Evolutionary conservation across 2,113 vertebrate genomes (phyloP), one percentile per base, ranked within the genome.

Genomic region (Sylvietta virens): DNA sequence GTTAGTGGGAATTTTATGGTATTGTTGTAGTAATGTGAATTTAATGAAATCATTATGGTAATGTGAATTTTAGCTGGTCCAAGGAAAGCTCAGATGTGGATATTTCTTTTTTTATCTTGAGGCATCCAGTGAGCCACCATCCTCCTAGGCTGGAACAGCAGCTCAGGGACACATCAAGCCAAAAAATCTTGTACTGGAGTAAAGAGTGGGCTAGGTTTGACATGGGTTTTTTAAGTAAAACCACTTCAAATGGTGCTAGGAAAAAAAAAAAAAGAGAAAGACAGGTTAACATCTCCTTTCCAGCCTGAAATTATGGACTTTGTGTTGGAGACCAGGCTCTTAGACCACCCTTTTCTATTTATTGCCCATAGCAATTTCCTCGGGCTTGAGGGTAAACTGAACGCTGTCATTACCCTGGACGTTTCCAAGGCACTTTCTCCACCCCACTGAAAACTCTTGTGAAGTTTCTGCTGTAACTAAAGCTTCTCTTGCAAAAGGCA

Each of bases 321-420:
- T 33, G 58, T 7, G 3, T 47, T 61, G 51, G 33, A 45, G 28
- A 47, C 26, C 53, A 60, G 71, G 39, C 30, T 42, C 47, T 23
- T 81, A 86, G 76, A n/a, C 73, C 57, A 76, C 30, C 47, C 23
- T 57, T 62, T 90, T 72, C 94, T 96, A 93, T 95, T 95, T 97
- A 88, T 92, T 2, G 14, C 24, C 56, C 54, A 16, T 48, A 81
- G 91, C 70, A 95, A 95, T 97, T 96, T 96, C 39, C 54, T 57
- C 1, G 5, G 57, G 74, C n/a, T 35, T 35, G 50, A 58, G 87
- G 58, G 33, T 6, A 50, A 84, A 27, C 23, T 60, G 61, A 82
- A 54, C 22, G 6, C 35, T 93, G n/a, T 90, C 82, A 96, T 96
- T 94, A 91, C 48, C 30, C 74, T 39, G 37, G 39, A 82, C 10